Percentiles rank a stretch among this genome's conserved stretches.
Conservation (phyloP, 2,888 invertebrate genomes). For the Acleris cristana region DNA sequence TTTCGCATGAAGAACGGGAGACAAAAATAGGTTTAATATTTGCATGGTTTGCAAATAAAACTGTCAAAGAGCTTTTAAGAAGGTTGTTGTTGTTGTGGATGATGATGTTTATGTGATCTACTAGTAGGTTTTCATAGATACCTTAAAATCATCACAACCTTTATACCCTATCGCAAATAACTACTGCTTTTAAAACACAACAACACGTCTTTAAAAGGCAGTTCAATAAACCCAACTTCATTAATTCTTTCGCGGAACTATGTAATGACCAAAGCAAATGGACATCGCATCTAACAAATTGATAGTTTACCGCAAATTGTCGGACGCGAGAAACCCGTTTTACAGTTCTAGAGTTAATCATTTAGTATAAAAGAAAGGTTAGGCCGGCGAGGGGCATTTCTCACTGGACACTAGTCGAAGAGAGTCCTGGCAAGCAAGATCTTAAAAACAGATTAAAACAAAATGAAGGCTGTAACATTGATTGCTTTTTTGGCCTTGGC, state of each 20-base stretch:
- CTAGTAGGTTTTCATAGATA: background rate
- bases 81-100: no score
- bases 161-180: background rate
- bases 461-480: conserved; percentile 40
- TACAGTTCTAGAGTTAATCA: conserved; percentile 7
- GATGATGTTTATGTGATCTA: no score
- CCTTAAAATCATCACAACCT: background rate
- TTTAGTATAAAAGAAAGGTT: conserved; percentile 28
- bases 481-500: conserved; percentile 44
- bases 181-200: background rate
- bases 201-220: background rate
- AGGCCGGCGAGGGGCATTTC: conserved; percentile 3
- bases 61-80: no score
- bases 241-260: background rate
- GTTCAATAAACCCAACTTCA: conserved; percentile 27
- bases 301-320: conserved; percentile 21
- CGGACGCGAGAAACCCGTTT: conserved; percentile 25
- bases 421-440: conserved; percentile 1
- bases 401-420: conserved; percentile 10
- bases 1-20: no score
- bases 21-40: no score
- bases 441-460: background rate
- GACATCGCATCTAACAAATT: conserved; percentile 19
- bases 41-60: no score
- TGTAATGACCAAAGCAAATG: conserved; percentile 19